Evolutionary conservation across 2,888 invertebrate species (phyloP).

Genomic region (Pterobdella sp.): DNA sequence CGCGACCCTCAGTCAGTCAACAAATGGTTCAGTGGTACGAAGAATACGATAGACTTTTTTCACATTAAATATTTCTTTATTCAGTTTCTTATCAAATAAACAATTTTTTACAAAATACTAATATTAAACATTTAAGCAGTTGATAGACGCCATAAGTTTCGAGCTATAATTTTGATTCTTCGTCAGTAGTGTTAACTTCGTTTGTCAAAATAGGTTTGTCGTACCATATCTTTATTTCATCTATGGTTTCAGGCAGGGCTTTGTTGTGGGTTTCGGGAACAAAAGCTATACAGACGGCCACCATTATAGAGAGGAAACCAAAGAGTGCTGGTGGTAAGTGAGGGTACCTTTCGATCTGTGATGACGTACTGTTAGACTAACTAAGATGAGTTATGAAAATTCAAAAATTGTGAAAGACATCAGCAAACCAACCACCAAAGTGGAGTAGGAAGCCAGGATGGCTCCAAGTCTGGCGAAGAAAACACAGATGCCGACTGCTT

Average conservation of each 20-base stretch:
- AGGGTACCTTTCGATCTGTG: conserved; percentile 16
- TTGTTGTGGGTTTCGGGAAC: conserved; percentile 40
- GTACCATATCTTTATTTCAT: conserved; percentile 39
- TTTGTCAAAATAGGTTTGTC: no score
- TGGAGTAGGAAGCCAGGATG: conserved; percentile 46
- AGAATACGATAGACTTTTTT: background rate
- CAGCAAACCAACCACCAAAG: conserved; percentile 46
- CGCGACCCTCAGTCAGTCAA: background rate
- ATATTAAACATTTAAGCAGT: no score
- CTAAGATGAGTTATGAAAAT: no score
- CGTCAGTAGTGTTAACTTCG: no score
- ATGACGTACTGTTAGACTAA: no score
- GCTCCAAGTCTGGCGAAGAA: conserved; percentile 46
- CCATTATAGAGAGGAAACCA: conserved; percentile 37
- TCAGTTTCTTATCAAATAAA: no score
- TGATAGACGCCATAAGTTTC: no score
- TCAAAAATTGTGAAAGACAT: no score
- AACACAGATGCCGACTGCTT: conserved; percentile 45
- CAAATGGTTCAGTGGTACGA: background rate
- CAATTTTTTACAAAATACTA: no score
- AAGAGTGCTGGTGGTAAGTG: conserved; percentile 38
- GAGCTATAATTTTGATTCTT: no score
- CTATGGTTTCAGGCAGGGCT: conserved; percentile 41
- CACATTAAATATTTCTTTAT: background rate
- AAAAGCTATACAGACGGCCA: conserved; percentile 36